These are phyloP conservation scores for Spilarctia lutea DNA, from an alignment of 2,888 invertebrate genomes.

Conservation along the genomic window DNA sequence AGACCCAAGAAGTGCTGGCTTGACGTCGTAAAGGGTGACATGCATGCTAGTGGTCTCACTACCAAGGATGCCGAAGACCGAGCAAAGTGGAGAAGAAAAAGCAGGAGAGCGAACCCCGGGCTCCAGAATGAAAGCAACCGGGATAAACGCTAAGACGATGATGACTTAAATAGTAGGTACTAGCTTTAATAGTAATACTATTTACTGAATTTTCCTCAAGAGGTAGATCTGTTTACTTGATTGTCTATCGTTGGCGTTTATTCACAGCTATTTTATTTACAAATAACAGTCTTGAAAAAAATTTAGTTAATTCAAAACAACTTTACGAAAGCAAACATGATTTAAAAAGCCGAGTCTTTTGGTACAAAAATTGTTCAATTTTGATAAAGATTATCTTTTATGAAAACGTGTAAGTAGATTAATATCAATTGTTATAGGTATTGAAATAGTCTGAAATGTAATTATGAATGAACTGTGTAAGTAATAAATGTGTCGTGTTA, in stretches of 20 bases:
- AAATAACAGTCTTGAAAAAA: neutral
- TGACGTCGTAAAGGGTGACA: no score
- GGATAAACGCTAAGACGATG: no score
- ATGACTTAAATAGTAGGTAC: no score
- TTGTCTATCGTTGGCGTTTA: neutral
- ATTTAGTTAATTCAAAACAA: neutral
- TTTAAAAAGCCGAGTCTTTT: neutral
- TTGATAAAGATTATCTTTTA: no score
- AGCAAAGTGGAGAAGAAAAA: no score
- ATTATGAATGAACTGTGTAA: neutral
- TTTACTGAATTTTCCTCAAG: neutral
- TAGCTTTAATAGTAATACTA: no score
- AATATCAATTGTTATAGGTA: neutral
- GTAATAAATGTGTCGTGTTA: neutral
- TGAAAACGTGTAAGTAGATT: neutral
- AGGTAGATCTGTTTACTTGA: neutral
- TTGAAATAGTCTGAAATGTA: neutral
- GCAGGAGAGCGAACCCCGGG: no score
- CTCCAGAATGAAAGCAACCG: no score
- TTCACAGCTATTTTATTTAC: neutral
- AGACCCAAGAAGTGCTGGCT: no score
- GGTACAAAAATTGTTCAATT: neutral
- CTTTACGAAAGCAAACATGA: neutral
- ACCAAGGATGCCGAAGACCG: no score
- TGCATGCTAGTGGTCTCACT: no score